phyloP scores from a whole-genome alignment of 2,888 invertebrate species.

The Archips crataeganus region DNA sequence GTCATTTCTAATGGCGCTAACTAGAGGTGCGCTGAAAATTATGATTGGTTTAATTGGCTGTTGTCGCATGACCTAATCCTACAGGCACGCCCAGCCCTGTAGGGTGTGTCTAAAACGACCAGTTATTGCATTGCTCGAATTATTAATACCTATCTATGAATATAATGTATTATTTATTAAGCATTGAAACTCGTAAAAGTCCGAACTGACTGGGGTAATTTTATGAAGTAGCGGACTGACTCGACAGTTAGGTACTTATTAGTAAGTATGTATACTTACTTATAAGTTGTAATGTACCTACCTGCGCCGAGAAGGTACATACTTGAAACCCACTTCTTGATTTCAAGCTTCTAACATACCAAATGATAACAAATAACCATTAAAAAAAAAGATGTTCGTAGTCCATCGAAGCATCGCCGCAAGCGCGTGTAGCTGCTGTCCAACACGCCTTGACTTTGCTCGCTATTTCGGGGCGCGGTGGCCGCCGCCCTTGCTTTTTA shows the following conservation, averaged over 20 bases:
- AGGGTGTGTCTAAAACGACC: constrained; percentile 54
- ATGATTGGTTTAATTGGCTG: constrained; percentile 39
- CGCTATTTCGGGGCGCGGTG: constrained; percentile 83
- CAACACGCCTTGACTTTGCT: constrained; percentile 82
- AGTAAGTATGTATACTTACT: no score
- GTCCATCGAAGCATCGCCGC: constrained; percentile 46
- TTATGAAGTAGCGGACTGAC: background rate
- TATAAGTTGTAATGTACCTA: no score
- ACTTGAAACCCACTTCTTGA: no score
- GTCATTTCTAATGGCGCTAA: constrained; percentile 43
- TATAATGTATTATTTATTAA: background rate
- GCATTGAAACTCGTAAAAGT: background rate
- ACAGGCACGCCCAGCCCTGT: constrained; percentile 40
- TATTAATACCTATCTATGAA: constrained; percentile 34
- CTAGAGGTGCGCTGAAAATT: constrained; percentile 50
- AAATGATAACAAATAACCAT: background rate
- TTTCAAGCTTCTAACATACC: no score
- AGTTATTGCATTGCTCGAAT: background rate
- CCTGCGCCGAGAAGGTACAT: no score
- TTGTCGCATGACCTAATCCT: constrained; percentile 53
- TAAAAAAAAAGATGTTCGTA: background rate
- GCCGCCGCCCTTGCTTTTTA: constrained; percentile 79
- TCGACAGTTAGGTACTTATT: no score
- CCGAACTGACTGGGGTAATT: background rate
- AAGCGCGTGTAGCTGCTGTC: constrained; percentile 55